These are phyloP conservation scores for Geothlypis trichas DNA, from an alignment of 2,113 vertebrate genomes.

Conservation along the genomic window DNA sequence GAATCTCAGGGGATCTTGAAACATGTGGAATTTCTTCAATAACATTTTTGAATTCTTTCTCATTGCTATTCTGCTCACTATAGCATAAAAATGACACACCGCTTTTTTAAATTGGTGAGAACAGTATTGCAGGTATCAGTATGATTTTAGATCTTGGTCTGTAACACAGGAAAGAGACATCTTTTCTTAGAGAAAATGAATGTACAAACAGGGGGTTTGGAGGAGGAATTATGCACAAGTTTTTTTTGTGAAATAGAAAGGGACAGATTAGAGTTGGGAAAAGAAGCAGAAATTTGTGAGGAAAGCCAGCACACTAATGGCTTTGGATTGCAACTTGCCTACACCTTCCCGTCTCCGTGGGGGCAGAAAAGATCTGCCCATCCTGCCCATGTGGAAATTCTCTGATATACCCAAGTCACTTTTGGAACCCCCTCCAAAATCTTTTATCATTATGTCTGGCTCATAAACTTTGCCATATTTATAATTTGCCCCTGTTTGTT, in stretches of 20 bases:
- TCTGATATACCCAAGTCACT: neutral
- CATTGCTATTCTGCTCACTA: neutral
- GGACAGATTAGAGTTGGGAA: neutral
- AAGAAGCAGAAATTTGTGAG: neutral
- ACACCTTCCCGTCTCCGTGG: neutral
- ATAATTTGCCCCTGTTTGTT: fast-evolving
- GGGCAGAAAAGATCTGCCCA: neutral
- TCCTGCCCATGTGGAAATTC: neutral
- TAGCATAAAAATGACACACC: neutral
- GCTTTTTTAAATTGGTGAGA: neutral
- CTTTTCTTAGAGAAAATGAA: neutral
- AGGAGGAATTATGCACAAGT: neutral
- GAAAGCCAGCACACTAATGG: neutral
- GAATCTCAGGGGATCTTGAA: neutral
- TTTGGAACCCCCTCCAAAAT: neutral
- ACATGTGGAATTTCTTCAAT: neutral
- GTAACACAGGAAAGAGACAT: neutral
- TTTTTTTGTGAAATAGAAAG: neutral
- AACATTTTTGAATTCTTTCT: neutral
- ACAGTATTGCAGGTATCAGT: neutral
- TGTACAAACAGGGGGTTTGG: neutral
- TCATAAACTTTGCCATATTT: neutral
- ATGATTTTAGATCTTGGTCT: neutral
- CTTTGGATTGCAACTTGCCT: neutral
- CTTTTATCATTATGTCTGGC: neutral